Conservation (phyloP, 35 echinoderm and acorn worm genomes). For the Apostichopus californicus region DNA sequence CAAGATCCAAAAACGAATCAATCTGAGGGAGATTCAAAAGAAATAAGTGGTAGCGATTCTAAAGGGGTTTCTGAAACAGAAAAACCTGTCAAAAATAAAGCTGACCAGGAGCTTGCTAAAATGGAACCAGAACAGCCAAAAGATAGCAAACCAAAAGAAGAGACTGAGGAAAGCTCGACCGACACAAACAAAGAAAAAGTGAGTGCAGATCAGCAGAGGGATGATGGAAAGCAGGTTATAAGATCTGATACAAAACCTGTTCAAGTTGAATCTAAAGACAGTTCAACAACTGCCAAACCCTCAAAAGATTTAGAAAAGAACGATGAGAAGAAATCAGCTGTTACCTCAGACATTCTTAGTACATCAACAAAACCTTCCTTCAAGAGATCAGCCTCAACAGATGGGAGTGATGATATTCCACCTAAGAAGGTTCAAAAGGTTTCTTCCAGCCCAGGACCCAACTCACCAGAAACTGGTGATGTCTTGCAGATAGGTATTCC, state of each 20-base stretch:
- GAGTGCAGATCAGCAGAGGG: neutral
- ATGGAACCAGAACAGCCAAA: neutral
- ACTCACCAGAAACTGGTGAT: neutral
- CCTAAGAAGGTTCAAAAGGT: neutral
- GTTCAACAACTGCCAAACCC: neutral
- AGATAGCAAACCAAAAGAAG: neutral
- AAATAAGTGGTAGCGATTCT: neutral
- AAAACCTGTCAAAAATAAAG: neutral
- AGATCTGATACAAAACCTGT: neutral
- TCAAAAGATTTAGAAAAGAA: neutral
- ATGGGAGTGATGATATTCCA: conserved; percentile 20
- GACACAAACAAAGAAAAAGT: neutral
- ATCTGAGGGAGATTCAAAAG: neutral
- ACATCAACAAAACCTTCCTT: conserved; percentile 13
- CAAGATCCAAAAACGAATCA: neutral
- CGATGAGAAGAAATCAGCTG: neutral
- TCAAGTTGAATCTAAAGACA: neutral
- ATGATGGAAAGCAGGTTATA: neutral
- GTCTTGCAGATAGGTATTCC: neutral
- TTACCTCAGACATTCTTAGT: neutral
- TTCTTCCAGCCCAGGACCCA: conserved; percentile 8
- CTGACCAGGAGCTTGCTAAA: neutral
- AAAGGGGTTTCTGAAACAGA: neutral
- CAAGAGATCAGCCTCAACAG: conserved; percentile 16
- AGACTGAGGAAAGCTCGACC: neutral